These are phyloP conservation scores for Omphaloscelis lunosa DNA, from an alignment of 2,888 invertebrate genomes.

Conservation along the genomic window DNA sequence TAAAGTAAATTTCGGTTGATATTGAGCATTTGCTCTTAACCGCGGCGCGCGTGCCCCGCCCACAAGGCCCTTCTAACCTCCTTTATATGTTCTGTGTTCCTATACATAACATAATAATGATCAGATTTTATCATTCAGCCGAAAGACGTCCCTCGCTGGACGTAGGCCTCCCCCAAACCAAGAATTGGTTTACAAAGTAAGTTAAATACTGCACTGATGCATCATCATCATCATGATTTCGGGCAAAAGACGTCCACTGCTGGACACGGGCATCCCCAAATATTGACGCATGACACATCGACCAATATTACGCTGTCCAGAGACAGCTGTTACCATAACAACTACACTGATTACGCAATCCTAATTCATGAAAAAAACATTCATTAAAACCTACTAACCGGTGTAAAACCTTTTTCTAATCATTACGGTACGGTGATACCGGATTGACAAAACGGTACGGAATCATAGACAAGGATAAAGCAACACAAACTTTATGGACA, in stretches of 20 bases:
- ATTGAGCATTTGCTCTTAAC: too few relatives aligned
- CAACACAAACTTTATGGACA: background rate
- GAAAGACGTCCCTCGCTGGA: too few relatives aligned
- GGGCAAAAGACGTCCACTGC: background rate
- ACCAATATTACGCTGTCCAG: too few relatives aligned
- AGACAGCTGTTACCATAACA: too few relatives aligned
- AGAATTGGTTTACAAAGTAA: background rate
- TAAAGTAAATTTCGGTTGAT: too few relatives aligned
- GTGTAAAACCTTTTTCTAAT: background rate
- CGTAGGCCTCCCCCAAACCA: too few relatives aligned
- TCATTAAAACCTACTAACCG: background rate
- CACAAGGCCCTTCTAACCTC: too few relatives aligned
- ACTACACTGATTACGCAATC: too few relatives aligned
- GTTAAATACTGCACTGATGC: background rate
- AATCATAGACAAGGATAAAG: background rate
- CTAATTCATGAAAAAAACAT: background rate
- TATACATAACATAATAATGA: too few relatives aligned
- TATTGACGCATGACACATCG: background rate
- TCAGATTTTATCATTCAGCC: too few relatives aligned
- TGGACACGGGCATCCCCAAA: background rate
- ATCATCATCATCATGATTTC: background rate
- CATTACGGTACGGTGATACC: background rate
- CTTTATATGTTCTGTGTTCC: too few relatives aligned
- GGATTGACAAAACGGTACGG: background rate
- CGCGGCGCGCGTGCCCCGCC: too few relatives aligned